Percentiles rank a stretch among this genome's conserved stretches.
These are phyloP conservation scores for Chloroclystis v-ata DNA, from an alignment of 2,888 invertebrate species.

Conservation along the genomic window DNA sequence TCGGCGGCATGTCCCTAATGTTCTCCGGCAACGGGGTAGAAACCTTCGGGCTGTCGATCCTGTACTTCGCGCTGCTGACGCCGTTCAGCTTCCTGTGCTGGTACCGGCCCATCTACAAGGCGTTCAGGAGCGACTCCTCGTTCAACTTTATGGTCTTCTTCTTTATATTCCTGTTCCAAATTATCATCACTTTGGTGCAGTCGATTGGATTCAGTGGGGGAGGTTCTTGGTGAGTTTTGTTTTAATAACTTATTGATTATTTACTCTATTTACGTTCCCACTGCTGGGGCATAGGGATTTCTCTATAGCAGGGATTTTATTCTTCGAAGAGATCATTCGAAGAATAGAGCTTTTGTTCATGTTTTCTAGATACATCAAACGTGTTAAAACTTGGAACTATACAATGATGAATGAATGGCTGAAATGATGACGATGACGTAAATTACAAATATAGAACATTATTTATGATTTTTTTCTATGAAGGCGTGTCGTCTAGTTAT, in stretches of 20 bases:
- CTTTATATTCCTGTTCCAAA: constrained; percentile 98
- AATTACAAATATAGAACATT: too few relatives aligned
- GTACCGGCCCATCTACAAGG: constrained; percentile 99
- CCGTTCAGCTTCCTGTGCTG: constrained; percentile 99
- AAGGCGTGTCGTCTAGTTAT: too few relatives aligned
- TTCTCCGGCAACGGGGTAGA: constrained; percentile 79
- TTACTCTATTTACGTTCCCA: not conserved
- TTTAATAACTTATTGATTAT: not conserved
- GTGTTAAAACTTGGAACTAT: too few relatives aligned
- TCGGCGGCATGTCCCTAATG: constrained; percentile 90
- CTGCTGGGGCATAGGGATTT: too few relatives aligned
- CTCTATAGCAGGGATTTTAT: too few relatives aligned
- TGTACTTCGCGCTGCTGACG: constrained; percentile 93
- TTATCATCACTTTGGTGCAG: constrained; percentile 91
- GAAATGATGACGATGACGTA: too few relatives aligned
- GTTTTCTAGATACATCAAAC: too few relatives aligned
- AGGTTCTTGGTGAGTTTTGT: constrained; percentile 89
- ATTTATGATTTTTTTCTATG: too few relatives aligned
- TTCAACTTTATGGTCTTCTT: constrained; percentile 99
- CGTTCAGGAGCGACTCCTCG: constrained; percentile 98
- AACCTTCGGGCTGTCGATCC: constrained; percentile 91
- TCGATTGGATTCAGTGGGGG: constrained; percentile 90
- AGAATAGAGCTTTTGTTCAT: too few relatives aligned
- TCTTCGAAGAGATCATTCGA: too few relatives aligned
- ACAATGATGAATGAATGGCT: too few relatives aligned